Evolutionary conservation across 2,113 vertebrate species (phyloP).

Genomic region (Zootoca vivipara): DNA sequence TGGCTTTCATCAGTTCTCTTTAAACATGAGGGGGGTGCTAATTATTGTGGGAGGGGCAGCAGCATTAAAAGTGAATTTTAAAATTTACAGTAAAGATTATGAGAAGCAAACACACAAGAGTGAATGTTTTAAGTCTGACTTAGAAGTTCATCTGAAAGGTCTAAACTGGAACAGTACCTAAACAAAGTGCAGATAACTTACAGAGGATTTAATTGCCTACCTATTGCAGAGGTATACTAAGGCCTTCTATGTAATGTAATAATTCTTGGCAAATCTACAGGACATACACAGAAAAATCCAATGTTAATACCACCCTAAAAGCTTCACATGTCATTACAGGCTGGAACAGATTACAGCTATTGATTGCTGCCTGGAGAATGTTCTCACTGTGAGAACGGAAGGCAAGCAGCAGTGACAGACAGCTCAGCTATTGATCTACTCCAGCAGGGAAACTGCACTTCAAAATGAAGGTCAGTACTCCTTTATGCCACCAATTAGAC

Average conservation of each 20-base stretch:
- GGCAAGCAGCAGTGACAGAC: slow-evolving; percentile 73
- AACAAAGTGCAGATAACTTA: neutral
- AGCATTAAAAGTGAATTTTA: neutral
- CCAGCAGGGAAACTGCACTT: slow-evolving; percentile 72
- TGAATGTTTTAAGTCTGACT: too few species aligned
- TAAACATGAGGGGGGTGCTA: neutral
- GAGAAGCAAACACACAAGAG: neutral
- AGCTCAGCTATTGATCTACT: slow-evolving; percentile 83
- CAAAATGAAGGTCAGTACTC: slow-evolving; percentile 83
- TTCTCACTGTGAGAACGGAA: slow-evolving; percentile 78
- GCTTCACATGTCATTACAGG: slow-evolving; percentile 84
- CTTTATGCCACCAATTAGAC: slow-evolving; percentile 76
- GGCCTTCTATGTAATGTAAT: slow-evolving; percentile 33
- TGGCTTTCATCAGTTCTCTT: neutral
- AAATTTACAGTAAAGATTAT: neutral
- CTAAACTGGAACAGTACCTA: neutral
- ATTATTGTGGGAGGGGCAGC: neutral
- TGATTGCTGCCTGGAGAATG: slow-evolving; percentile 88
- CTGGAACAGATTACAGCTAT: slow-evolving; percentile 96
- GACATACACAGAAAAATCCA: slow-evolving; percentile 68
- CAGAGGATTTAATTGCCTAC: neutral
- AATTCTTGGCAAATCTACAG: slow-evolving; percentile 63
- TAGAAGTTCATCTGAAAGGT: neutral
- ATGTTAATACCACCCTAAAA: slow-evolving; percentile 84
- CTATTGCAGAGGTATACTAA: neutral